phyloP scores from a whole-genome alignment of 2,888 invertebrate species.

The Orgyia antiqua region DNA sequence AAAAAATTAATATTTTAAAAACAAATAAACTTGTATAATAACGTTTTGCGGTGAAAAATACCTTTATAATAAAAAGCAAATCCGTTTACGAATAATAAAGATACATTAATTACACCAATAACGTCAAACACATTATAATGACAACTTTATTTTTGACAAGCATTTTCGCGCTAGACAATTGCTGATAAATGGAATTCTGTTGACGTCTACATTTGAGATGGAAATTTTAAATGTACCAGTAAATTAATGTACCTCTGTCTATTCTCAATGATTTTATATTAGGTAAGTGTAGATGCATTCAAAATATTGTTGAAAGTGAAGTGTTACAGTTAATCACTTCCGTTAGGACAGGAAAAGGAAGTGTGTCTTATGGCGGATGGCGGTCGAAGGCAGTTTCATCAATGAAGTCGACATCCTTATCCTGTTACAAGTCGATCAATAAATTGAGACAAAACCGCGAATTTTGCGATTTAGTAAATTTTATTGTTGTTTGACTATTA shows the following conservation, averaged over 20 bases:
- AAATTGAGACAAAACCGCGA: constrained; percentile 29
- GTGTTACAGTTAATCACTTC: constrained; percentile 36
- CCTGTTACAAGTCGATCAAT: constrained; percentile 46
- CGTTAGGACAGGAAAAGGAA: constrained; percentile 81
- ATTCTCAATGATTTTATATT: constrained; percentile 5
- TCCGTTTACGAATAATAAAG: not conserved
- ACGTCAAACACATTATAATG: too few relatives aligned
- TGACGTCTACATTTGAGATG: constrained; percentile 33
- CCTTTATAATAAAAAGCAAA: too few relatives aligned
- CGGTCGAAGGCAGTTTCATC: constrained; percentile 43
- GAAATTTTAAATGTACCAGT: constrained; percentile 8
- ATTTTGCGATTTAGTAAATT: too few relatives aligned
- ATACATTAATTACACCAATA: too few relatives aligned
- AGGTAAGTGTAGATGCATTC: constrained; percentile 22
- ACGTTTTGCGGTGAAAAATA: too few relatives aligned
- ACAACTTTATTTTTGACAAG: constrained; percentile 28
- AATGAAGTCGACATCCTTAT: constrained; percentile 47
- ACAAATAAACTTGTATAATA: too few relatives aligned
- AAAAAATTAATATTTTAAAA: too few relatives aligned
- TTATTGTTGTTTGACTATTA: too few relatives aligned
- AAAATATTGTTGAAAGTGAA: constrained; percentile 9
- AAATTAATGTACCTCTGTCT: constrained; percentile 6
- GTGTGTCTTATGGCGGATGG: constrained; percentile 75
- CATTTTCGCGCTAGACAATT: constrained; percentile 35
- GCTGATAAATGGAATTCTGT: constrained; percentile 24